Conservation (phyloP, 1,140 invertebrate genomes). For the Bombus pascuorum region DNA sequence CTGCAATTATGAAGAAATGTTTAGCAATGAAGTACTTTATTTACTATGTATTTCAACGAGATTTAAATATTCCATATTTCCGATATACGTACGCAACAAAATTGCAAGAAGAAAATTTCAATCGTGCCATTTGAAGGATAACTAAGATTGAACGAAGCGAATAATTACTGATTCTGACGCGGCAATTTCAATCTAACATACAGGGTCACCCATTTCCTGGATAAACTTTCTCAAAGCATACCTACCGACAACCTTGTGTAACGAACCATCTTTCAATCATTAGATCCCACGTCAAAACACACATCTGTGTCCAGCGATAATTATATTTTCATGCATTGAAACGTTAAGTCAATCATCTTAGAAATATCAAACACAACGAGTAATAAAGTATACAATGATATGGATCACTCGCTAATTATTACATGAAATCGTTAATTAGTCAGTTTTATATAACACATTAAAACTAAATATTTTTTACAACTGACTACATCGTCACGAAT, state of each 20-base stretch:
- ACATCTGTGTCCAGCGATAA: neutral
- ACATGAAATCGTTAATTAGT: too few relatives aligned
- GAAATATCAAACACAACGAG: neutral
- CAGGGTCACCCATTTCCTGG: constrained; percentile 25
- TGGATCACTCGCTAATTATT: too few relatives aligned
- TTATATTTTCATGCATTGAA: neutral
- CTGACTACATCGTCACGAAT: too few relatives aligned
- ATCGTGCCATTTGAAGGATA: neutral
- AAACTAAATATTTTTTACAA: too few relatives aligned
- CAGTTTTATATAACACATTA: too few relatives aligned
- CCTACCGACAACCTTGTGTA: neutral
- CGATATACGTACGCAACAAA: neutral
- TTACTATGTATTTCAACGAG: neutral
- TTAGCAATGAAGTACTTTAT: too few relatives aligned
- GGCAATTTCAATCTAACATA: neutral
- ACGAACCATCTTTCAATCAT: neutral
- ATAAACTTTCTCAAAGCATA: neutral
- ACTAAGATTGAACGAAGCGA: neutral
- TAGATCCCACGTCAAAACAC: neutral
- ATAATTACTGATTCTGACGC: neutral
- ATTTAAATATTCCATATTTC: neutral
- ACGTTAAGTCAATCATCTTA: neutral
- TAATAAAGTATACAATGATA: too few relatives aligned
- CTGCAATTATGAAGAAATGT: neutral
- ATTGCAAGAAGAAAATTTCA: neutral